Conservation (phyloP, 2,888 invertebrate genomes). For the Ormia ochracea region DNA sequence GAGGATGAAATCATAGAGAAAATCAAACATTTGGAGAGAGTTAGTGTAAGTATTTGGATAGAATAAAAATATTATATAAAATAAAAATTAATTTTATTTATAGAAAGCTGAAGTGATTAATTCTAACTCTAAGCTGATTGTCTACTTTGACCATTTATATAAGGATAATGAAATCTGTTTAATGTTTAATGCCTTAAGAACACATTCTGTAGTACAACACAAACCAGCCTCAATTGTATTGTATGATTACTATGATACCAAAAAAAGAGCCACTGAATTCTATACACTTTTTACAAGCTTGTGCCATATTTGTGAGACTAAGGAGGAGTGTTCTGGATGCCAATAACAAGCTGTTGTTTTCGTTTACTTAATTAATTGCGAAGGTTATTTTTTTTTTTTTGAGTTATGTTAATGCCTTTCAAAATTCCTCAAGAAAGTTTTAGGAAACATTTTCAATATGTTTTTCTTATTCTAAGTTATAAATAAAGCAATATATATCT, state of each 20-base stretch:
- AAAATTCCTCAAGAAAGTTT: not conserved
- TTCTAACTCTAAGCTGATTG: slow-evolving; percentile 80
- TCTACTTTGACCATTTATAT: slow-evolving; percentile 85
- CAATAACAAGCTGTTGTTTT: slow-evolving; percentile 10
- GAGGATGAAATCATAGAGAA: slow-evolving; percentile 86
- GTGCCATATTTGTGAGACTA: slow-evolving; percentile 88
- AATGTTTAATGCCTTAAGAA: slow-evolving; percentile 88
- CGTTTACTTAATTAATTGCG: not conserved
- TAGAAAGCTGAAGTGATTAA: slow-evolving; percentile 83
- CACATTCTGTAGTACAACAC: slow-evolving; percentile 90
- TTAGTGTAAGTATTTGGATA: slow-evolving; percentile 68
- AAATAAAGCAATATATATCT: no score
- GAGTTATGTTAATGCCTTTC: not conserved
- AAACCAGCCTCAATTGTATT: slow-evolving; percentile 90
- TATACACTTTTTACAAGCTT: slow-evolving; percentile 76
- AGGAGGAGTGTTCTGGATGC: slow-evolving; percentile 69
- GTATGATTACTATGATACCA: slow-evolving; percentile 94
- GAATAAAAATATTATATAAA: not conserved
- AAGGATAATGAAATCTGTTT: slow-evolving; percentile 83
- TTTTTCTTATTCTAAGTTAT: no score
- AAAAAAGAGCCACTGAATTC: slow-evolving; percentile 71
- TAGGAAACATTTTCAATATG: no score
- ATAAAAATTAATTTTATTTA: not conserved
- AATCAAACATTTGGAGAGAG: slow-evolving; percentile 77
- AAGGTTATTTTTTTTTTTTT: not conserved